Conservation (phyloP, 2,113 vertebrate genomes). For the Sphyrna mokarran region DNA sequence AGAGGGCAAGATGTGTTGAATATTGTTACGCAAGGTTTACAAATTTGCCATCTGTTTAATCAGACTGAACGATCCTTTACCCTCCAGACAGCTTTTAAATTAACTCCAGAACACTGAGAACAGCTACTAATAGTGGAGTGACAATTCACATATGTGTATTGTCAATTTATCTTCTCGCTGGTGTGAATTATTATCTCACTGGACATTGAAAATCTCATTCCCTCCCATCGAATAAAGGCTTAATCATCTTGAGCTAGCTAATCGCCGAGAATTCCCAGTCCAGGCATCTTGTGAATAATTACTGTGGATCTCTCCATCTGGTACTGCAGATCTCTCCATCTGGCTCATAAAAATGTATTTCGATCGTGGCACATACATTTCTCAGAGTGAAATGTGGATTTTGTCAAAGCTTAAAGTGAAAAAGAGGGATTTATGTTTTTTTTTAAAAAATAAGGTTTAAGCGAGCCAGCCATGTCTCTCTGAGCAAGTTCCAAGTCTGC, state of each 20-base stretch:
- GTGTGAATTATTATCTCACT: slow-evolving; percentile 42
- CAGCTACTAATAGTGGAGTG: slow-evolving; percentile 37
- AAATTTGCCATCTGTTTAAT: not conserved
- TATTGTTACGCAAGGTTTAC: not conserved
- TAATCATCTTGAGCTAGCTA: slow-evolving; percentile 51
- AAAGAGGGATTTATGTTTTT: slow-evolving; percentile 12
- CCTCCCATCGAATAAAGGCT: slow-evolving; percentile 41
- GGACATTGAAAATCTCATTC: slow-evolving; percentile 48
- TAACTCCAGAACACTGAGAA: slow-evolving; percentile 40
- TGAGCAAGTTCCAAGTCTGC: slow-evolving; percentile 62
- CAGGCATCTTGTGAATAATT: slow-evolving; percentile 11
- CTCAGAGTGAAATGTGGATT: slow-evolving; percentile 19
- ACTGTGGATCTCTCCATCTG: slow-evolving; percentile 14
- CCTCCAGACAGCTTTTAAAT: slow-evolving; percentile 38
- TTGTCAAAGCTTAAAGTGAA: slow-evolving; percentile 9
- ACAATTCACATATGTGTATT: slow-evolving; percentile 50
- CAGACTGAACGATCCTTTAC: not conserved
- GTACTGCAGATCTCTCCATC: not conserved
- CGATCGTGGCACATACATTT: not conserved
- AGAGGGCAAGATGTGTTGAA: not conserved
- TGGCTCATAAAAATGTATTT: slow-evolving; percentile 56
- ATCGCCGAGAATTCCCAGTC: not conserved
- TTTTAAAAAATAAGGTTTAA: not conserved
- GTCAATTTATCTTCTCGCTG: slow-evolving; percentile 51
- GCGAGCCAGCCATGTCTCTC: slow-evolving; percentile 44